Evolutionary conservation across 2,888 invertebrate genomes (phyloP), one percentile per base, ranked within the genome.

Genomic region (Megamerina dolium): DNA sequence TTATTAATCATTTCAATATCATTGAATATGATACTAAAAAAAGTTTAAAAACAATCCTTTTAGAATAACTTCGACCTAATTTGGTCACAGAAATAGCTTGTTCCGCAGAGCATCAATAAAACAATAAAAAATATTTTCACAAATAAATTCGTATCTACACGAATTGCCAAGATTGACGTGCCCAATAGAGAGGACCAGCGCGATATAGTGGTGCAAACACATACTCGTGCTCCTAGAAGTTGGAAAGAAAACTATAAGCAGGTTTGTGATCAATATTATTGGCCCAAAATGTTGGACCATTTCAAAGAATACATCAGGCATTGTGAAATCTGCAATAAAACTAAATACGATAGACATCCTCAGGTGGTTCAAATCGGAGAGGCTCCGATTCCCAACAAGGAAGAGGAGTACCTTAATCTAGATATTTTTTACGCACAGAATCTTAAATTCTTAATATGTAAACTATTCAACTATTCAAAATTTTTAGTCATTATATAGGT

Each of bases 331-430:
- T 51, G 46, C 26, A 50, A 48, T 30, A 41, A 33, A 38, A 46
- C 36, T 36, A 51, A 48, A 37, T 46, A 48, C 13, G 37, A 46
- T n/a, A 27, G 48, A n/a, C 41, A 46, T n/a, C 51, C 43, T 2
- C 21, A 45, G 20, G 37, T 34, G 30, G 27, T 46, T 36, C 44
- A 39, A 48, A 48, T 48, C 34, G 39, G 45, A 26, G 43, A 46
- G 39, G 41, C 43, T 29, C 43, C 46, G 29, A 50, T 44, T 35
- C 46, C 40, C 21, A 33, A 38, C 17, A 40, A 48, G 13, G 48
- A 50, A 23, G 46, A 48, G 34, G 50, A 48, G 23, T 30, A 44
- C 9, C 17, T 47, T 2, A 37, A 45, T 17, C 14, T 50, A 16
- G 48, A 50, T 6, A 41, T 48, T 8, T 47, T 50, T 33, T 45